Percentiles rank a stretch among this genome's conserved stretches.
Conservation (phyloP, 2,113 vertebrate species). For the Scomber japonicus region DNA sequence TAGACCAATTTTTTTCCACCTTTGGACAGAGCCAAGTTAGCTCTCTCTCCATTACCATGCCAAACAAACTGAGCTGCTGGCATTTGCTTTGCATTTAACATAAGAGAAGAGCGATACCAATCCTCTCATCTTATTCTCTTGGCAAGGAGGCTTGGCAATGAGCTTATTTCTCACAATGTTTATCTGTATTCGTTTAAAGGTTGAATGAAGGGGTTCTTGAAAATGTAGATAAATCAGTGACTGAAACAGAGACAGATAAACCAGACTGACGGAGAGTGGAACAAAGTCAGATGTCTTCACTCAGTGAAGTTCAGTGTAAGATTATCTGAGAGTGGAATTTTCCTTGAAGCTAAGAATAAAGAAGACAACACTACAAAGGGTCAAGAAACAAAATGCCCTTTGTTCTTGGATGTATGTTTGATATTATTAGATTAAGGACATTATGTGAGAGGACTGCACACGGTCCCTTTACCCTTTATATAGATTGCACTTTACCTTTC, state of each 20-base stretch:
- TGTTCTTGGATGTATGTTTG: conserved; percentile 2
- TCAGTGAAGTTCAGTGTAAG: conserved; percentile 1
- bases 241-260: not conserved
- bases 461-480: conserved; percentile 40
- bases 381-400: conserved; percentile 38
- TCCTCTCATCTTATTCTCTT: not conserved
- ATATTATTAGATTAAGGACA: not conserved
- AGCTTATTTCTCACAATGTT: not conserved
- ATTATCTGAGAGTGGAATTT: conserved; percentile 16
- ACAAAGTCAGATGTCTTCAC: not conserved
- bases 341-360: conserved; percentile 54
- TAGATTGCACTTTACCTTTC: conserved; percentile 77
- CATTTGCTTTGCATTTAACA: no score
- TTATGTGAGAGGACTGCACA: conserved; percentile 7
- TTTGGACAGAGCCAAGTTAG: no score
- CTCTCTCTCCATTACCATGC: no score
- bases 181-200: not conserved
- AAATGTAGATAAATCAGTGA: not conserved
- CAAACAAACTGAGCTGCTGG: no score
- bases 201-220: not conserved
- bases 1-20: no score
- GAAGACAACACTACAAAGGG: conserved; percentile 55
- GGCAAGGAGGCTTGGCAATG: not conserved
- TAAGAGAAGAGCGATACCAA: no score
- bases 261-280: not conserved